Evolutionary conservation across 37 sponge, comb jelly and placozoan species (phyloP).

Genomic region (Chondrosia reniformis): DNA sequence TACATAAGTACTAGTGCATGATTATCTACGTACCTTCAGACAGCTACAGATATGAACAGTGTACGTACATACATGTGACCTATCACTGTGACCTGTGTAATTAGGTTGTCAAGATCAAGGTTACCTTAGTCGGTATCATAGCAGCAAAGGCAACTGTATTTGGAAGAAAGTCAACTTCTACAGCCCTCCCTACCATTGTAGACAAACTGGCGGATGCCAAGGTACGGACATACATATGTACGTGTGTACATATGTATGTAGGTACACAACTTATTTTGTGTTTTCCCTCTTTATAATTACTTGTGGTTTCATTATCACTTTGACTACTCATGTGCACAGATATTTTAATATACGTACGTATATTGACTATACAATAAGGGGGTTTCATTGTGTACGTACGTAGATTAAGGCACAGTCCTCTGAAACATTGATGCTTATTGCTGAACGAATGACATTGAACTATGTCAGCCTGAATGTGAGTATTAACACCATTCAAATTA

Average conservation of each 20-base stretch:
- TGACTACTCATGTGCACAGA: too few species aligned
- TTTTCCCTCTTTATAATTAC: neutral
- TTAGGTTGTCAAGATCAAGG: constrained; percentile 82
- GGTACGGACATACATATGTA: constrained; percentile 25
- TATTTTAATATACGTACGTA: too few species aligned
- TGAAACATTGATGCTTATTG: constrained; percentile 58
- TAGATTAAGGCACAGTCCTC: constrained; percentile 41
- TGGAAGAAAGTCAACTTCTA: constrained; percentile 60
- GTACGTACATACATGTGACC: too few species aligned
- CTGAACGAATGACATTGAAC: constrained; percentile 61
- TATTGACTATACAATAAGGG: too few species aligned
- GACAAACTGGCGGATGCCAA: constrained; percentile 88
- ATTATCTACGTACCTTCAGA: too few species aligned
- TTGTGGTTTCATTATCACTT: too few species aligned
- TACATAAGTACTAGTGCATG: too few species aligned
- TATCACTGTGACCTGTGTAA: too few species aligned
- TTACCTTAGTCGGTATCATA: constrained; percentile 49
- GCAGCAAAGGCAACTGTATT: constrained; percentile 60
- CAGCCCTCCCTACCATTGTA: constrained; percentile 68
- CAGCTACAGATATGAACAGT: too few species aligned
- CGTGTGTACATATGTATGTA: neutral
- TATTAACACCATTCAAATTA: neutral
- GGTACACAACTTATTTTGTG: neutral
- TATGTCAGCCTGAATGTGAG: constrained; percentile 49
- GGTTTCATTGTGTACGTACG: neutral